A percentile compares a stretch with the other conserved stretches of the same genome.
phyloP scores from a whole-genome alignment of 2,888 invertebrate genomes.

The Plebejus anna region DNA sequence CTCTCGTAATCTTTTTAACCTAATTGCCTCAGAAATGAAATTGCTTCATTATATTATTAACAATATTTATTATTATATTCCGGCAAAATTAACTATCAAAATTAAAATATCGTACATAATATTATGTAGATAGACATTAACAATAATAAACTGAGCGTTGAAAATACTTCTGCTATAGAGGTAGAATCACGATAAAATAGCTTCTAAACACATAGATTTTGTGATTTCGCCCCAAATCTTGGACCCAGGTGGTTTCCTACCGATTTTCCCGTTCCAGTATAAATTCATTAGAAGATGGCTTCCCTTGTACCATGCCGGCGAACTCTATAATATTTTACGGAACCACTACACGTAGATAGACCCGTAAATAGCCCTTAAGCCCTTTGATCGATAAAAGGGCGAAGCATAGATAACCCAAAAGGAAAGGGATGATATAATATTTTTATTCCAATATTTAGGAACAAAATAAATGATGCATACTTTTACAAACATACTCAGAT shows the following conservation, averaged over 20 bases:
- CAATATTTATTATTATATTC: too few relatives aligned
- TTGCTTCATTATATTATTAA: too few relatives aligned
- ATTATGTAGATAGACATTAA: too few relatives aligned
- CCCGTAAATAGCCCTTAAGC: conserved; percentile 15
- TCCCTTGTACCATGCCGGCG: background rate
- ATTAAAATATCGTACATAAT: too few relatives aligned
- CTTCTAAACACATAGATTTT: background rate
- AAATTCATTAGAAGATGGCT: background rate
- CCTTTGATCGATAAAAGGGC: conserved; percentile 16
- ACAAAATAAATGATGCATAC: background rate
- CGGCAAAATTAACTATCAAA: too few relatives aligned
- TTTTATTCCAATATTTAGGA: background rate
- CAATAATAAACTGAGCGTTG: too few relatives aligned
- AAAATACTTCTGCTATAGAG: too few relatives aligned
- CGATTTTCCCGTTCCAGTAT: background rate
- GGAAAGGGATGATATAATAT: background rate
- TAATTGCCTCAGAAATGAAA: too few relatives aligned
- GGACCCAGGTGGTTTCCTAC: background rate
- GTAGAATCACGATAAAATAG: background rate
- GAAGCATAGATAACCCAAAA: conserved; percentile 7
- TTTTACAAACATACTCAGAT: background rate
- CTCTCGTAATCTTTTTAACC: too few relatives aligned
- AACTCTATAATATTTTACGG: conserved; percentile 1
- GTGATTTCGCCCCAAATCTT: background rate
- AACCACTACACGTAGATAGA: conserved; percentile 13